Evolutionary conservation across 2,888 invertebrate species (phyloP).

Genomic region (Drepana falcataria): DNA sequence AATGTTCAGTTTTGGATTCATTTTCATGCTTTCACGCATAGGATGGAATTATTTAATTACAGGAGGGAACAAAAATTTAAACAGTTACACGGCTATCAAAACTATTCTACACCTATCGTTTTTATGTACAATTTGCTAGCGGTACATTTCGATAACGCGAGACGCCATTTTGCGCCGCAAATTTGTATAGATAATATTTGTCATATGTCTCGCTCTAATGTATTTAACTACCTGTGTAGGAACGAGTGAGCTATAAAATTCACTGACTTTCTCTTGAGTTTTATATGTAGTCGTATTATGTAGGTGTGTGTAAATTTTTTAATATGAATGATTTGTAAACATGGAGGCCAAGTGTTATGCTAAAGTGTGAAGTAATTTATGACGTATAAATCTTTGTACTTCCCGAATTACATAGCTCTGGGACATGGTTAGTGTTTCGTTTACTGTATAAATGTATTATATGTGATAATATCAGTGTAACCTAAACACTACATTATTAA

Average conservation of each 20-base stretch:
- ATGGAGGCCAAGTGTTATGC: constrained; percentile 70
- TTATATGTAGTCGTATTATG: constrained; percentile 15
- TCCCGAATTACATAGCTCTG: constrained; percentile 26
- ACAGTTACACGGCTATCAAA: no score
- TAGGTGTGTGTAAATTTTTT: constrained; percentile 44
- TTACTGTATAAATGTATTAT: constrained; percentile 11
- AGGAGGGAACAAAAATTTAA: no score
- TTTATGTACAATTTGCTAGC: neutral
- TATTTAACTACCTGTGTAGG: constrained; percentile 25
- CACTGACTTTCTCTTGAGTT: constrained; percentile 58
- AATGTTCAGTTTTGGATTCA: no score
- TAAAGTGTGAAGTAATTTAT: constrained; percentile 44
- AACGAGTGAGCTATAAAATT: constrained; percentile 53
- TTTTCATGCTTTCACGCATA: no score
- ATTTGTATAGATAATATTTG: constrained; percentile 38
- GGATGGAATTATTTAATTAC: no score
- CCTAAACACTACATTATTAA: constrained; percentile 17
- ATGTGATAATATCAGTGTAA: constrained; percentile 9
- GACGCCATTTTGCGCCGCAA: constrained; percentile 72
- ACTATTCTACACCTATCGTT: no score
- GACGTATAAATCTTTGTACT: constrained; percentile 22
- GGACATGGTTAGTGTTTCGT: constrained; percentile 40
- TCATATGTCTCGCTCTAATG: constrained; percentile 49
- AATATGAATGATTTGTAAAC: constrained; percentile 74
- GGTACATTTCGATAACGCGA: constrained; percentile 12